phyloP scores from a whole-genome alignment of 1,140 invertebrate species.

The Ceratitis capitata region DNA sequence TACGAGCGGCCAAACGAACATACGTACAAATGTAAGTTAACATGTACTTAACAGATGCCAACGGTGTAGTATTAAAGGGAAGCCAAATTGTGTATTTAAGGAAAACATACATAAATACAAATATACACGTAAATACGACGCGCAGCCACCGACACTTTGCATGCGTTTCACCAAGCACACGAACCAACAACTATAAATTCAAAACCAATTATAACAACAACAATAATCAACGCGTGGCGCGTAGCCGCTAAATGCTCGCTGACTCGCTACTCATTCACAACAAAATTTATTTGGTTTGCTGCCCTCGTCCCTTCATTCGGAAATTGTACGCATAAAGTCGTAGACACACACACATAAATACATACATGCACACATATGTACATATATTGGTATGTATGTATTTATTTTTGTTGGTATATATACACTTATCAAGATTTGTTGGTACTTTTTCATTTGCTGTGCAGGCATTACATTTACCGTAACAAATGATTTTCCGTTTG shows the following conservation, averaged over 20 bases:
- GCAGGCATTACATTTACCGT: neutral
- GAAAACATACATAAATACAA: neutral
- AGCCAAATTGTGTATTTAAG: too few relatives aligned
- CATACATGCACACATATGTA: too few relatives aligned
- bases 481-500: neutral
- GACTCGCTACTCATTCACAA: neutral
- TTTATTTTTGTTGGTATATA: neutral
- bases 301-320: neutral
- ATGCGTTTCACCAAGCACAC: neutral
- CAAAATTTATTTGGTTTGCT: slow-evolving; percentile 16
- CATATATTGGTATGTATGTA: neutral
- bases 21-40: neutral
- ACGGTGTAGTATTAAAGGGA: neutral
- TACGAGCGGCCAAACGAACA: too few relatives aligned
- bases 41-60: neutral
- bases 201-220: neutral
- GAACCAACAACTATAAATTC: neutral
- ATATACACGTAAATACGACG: neutral
- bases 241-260: neutral
- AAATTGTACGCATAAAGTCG: neutral
- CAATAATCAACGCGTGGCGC: neutral
- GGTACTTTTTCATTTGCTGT: too few relatives aligned
- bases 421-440: neutral
- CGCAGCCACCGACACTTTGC: neutral
- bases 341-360: too few relatives aligned